Evolutionary conservation across 2,888 invertebrate species (phyloP).

Genomic region (Eilema depressum): DNA sequence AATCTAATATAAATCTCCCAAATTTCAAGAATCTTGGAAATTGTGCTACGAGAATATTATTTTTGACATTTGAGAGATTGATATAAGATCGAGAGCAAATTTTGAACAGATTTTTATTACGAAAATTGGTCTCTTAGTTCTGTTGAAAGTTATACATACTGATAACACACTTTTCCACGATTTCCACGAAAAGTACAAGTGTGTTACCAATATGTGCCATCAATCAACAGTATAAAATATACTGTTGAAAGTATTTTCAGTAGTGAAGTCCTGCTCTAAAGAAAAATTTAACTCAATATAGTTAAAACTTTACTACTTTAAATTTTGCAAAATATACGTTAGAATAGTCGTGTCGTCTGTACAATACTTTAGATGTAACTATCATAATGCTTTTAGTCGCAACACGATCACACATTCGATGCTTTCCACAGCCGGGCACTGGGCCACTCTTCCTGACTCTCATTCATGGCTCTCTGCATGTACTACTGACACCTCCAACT

Average conservation of each 20-base stretch:
- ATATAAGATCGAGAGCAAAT: no score
- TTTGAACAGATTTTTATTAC: no score
- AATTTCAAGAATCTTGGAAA: no score
- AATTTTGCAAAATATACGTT: background rate
- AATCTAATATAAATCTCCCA: no score
- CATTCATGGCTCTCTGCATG: constrained; percentile 55
- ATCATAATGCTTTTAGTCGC: constrained; percentile 70
- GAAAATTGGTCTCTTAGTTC: no score
- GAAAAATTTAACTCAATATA: background rate
- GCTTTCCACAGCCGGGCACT: constrained; percentile 63
- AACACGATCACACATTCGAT: constrained; percentile 80
- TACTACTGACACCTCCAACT: constrained; percentile 22
- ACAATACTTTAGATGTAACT: constrained; percentile 25
- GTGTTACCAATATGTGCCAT: no score
- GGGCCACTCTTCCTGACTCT: constrained; percentile 44
- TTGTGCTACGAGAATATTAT: no score
- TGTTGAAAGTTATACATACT: no score
- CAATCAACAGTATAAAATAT: no score
- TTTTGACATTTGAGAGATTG: no score
- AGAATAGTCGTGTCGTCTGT: constrained; percentile 30
- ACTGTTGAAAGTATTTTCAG: background rate
- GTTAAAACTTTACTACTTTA: background rate
- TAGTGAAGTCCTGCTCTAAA: background rate
- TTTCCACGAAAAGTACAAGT: no score
- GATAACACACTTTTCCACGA: no score